These are phyloP conservation scores for Reticulitermes speratus DNA, from an alignment of 1,140 invertebrate species.

Conservation along the genomic window DNA sequence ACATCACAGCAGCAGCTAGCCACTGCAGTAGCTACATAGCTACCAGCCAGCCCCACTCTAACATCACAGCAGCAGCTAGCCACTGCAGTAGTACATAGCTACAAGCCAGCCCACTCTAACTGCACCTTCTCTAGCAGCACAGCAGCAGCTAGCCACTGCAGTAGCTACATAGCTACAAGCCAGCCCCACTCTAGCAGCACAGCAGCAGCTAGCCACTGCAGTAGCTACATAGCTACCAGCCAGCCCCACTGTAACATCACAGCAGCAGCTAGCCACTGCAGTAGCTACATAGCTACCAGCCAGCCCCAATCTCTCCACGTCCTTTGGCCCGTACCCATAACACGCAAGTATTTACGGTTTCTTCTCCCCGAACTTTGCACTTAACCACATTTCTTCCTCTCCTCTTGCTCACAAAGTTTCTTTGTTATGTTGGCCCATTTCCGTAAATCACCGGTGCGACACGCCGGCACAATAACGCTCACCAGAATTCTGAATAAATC, in stretches of 20 bases:
- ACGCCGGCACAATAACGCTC: not conserved
- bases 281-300: not conserved
- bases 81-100: too few species aligned
- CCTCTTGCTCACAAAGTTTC: not conserved
- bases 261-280: too few species aligned
- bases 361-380: conserved; percentile 1
- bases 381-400: not conserved
- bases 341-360: not conserved
- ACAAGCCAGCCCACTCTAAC: not conserved
- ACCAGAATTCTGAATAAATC: not conserved
- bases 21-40: too few species aligned
- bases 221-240: too few species aligned
- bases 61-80: too few species aligned
- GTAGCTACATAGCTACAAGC: too few species aligned
- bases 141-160: too few species aligned
- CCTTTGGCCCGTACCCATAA: not conserved
- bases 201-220: too few species aligned
- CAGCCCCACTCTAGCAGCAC: too few species aligned
- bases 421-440: not conserved
- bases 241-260: too few species aligned
- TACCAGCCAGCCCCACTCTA: too few species aligned
- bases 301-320: not conserved
- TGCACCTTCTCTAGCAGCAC: too few species aligned
- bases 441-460: not conserved
- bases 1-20: not conserved